Evolutionary conservation across 2,888 invertebrate genomes (phyloP).

Genomic region (Tholera decimalis): DNA sequence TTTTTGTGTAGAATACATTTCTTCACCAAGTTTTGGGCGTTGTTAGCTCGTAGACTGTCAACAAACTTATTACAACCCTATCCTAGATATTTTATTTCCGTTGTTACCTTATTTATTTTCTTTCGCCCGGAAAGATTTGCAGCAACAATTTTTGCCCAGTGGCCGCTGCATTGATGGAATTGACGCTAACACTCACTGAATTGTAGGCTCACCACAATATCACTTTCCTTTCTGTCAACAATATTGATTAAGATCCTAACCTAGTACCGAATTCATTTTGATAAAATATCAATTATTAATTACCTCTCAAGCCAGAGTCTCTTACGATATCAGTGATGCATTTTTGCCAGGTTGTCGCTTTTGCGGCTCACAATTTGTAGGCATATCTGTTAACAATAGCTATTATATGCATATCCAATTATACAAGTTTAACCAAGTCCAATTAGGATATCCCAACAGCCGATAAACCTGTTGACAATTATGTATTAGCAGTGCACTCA

Average conservation of each 20-base stretch:
- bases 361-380: neutral
- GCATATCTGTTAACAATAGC: conserved; percentile 37
- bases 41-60: conserved; percentile 21
- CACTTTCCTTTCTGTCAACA: conserved; percentile 37
- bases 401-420: conserved; percentile 11
- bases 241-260: conserved; percentile 40
- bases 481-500: conserved; percentile 32
- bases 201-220: neutral
- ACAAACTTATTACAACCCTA: conserved; percentile 31
- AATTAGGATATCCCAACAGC: neutral
- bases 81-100: conserved; percentile 13
- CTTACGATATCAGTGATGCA: neutral
- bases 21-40: neutral
- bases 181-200: neutral
- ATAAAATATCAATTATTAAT: neutral
- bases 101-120: conserved; percentile 30
- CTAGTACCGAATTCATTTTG: neutral
- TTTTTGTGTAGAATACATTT: neutral
- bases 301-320: conserved; percentile 22
- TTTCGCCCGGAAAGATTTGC: neutral
- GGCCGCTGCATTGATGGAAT: neutral
- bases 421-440: conserved; percentile 5
- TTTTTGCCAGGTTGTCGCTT: conserved; percentile 3
- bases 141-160: neutral
- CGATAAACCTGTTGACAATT: conserved; percentile 31